Conservation (phyloP, 1,140 invertebrate species). For the Varroa destructor region DNA sequence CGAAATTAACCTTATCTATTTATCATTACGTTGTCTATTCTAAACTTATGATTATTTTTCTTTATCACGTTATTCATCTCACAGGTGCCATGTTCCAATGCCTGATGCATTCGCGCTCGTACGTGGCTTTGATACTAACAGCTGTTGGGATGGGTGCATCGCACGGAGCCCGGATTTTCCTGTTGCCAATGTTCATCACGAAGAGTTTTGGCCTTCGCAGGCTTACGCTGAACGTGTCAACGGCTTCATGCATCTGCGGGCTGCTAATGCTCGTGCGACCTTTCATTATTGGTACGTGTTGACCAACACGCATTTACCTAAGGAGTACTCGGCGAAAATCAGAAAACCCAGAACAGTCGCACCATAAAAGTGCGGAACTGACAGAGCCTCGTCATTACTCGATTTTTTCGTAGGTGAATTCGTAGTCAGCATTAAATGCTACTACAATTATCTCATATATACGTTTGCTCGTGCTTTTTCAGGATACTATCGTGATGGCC, state of each 20-base stretch:
- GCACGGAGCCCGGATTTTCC: conserved; percentile 17
- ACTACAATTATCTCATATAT: too few species aligned
- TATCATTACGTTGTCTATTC: too few species aligned
- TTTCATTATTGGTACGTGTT: conserved; percentile 6
- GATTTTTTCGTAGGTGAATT: too few species aligned
- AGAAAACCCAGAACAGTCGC: too few species aligned
- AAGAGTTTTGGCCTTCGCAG: conserved; percentile 17
- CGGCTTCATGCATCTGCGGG: conserved; percentile 12
- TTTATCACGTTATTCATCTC: background rate
- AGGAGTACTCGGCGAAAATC: too few species aligned
- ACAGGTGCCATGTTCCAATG: conserved; percentile 25
- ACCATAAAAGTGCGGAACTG: too few species aligned
- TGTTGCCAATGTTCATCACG: conserved; percentile 24
- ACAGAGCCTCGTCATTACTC: too few species aligned
- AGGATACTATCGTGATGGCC: conserved; percentile 19
- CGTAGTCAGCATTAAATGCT: too few species aligned
- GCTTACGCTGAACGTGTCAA: conserved; percentile 23
- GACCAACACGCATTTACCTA: too few species aligned
- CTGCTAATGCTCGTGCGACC: conserved; percentile 9
- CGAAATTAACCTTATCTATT: too few species aligned
- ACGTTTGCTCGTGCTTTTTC: background rate
- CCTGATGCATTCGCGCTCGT: conserved; percentile 25
- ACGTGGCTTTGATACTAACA: conserved; percentile 12
- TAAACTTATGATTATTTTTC: too few species aligned
- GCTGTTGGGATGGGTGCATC: conserved; percentile 11